Percentiles rank a stretch among this genome's conserved stretches.
These are phyloP conservation scores for Micropterix aruncella DNA, from an alignment of 2,888 invertebrate genomes.

Conservation along the genomic window DNA sequence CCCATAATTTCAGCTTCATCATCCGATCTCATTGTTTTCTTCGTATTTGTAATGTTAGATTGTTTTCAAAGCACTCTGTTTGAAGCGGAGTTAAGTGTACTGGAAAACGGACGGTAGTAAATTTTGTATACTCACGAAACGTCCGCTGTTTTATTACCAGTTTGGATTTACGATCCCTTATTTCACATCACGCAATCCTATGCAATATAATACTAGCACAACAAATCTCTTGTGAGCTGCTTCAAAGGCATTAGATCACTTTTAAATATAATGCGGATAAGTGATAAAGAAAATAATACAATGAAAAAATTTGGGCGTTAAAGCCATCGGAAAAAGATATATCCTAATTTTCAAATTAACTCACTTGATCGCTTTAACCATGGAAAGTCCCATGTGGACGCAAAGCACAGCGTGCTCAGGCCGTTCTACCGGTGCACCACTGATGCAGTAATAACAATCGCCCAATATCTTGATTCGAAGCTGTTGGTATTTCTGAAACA, in stretches of 20 bases:
- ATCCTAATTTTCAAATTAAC: constrained; percentile 18
- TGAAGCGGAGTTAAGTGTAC: no score
- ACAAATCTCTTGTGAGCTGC: background rate
- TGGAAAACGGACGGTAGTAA: no score
- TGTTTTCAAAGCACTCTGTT: no score
- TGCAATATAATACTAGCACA: no score
- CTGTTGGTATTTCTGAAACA: constrained; percentile 75
- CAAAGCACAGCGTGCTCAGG: constrained; percentile 86
- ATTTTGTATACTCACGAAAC: no score
- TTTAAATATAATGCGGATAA: constrained; percentile 3
- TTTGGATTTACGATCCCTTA: no score
- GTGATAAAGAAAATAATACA: constrained; percentile 6
- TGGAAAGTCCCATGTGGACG: constrained; percentile 91
- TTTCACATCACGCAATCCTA: no score
- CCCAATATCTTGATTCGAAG: constrained; percentile 90
- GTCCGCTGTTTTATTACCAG: no score
- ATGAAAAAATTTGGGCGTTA: constrained; percentile 1
- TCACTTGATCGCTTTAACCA: constrained; percentile 95
- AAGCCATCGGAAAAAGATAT: constrained; percentile 1
- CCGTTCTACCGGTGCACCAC: constrained; percentile 83
- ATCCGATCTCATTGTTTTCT: no score
- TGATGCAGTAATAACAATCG: constrained; percentile 96
- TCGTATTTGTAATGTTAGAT: no score
- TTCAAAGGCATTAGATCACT: constrained; percentile 5
- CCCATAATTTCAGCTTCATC: no score